Evolutionary conservation across 2,797 vertebrate genomes (phyloP).

Genomic region (Miichthys miiuy): DNA sequence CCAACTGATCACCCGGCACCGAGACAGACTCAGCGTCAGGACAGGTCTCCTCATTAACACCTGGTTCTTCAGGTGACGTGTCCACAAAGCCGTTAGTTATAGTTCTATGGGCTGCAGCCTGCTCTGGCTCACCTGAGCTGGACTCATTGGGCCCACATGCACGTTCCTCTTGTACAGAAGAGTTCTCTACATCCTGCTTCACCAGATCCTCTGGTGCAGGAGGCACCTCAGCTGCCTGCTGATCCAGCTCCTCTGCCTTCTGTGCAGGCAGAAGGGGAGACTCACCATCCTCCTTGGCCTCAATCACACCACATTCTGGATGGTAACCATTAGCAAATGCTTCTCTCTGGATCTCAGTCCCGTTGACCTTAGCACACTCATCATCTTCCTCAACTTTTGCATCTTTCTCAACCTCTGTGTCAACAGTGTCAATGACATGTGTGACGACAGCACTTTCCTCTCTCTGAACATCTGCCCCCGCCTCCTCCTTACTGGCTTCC

Average conservation of each 20-base stretch:
- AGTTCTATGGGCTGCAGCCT: conserved; percentile 70
- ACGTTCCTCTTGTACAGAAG: conserved; percentile 40
- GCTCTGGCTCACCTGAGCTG: conserved; percentile 50
- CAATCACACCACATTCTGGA: conserved; percentile 48
- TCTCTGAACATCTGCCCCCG: conserved; percentile 64
- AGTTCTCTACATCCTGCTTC: conserved; percentile 47
- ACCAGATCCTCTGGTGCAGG: conserved; percentile 50
- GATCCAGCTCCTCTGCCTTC: conserved; percentile 34
- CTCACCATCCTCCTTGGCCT: conserved; percentile 42
- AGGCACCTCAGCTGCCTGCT: conserved; percentile 32
- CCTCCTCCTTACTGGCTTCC: conserved; percentile 93
- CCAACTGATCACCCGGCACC: conserved; percentile 70
- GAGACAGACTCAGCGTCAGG: conserved; percentile 52
- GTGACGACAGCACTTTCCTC: conserved; percentile 37
- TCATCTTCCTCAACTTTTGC: conserved; percentile 31
- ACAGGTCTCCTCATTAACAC: conserved; percentile 61
- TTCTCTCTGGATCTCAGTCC: conserved; percentile 44
- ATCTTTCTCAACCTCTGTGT: conserved; percentile 51
- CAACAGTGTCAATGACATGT: conserved; percentile 54
- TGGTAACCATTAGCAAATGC: conserved; percentile 56
- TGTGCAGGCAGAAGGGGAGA: conserved; percentile 31
- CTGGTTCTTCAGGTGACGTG: conserved; percentile 48
- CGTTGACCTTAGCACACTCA: conserved; percentile 28
- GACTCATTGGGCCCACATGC: conserved; percentile 48
- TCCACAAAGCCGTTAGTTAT: conserved; percentile 76